Base-by-base conservation (phyloP, 2,113 vertebrate genomes). In the Dinomys branickii region DNA sequence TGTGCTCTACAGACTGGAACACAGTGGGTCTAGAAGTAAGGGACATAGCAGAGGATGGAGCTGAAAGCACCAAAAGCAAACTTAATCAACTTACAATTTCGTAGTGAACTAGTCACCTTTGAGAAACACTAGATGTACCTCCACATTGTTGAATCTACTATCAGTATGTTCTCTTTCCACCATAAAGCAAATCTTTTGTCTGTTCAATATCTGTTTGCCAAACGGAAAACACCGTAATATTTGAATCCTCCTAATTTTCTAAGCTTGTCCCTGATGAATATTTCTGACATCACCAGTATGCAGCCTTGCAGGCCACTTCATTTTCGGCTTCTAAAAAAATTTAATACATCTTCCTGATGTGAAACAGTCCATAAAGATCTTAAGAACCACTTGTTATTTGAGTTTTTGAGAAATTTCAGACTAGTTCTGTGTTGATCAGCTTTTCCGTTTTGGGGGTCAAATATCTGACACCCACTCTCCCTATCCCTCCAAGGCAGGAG, bases 151-250 rank as follows among this genome's bases (percentile, higher is more conserved):
- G 13, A 77, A 84, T 65, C 80, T 81, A 83, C 47, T 83, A 38
- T 16, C 58, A 93, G 41, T 84, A 47, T 28, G 41, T 61, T 94
- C 20, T 61, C 63, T 92, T 91, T 81, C 50, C 20, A 38, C 54
- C 38, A 85, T 81, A 85, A 71, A 91, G 52, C 59, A 87, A 88
- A 58, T 85, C 56, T 95, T 73, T 75, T 16, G 38, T 85, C 63
- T 81, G 3, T 12, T 56, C 5, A 56, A 5, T 33, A 24, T 77
- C 73, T 38, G 6, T 8, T 93, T 59, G 22, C 50, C 58, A 84
- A 78, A 47, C 30, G 44, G 33, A 95, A 93, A 78, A 19, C 19
- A 6, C 58, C 30, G 10, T 33, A 58, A 33, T 44, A 47, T 81
- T 73, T 17, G 73, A 80, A 80, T 80, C 41, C 26, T 88, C 33